phyloP scores from a whole-genome alignment of 2,888 invertebrate species.

The Eupithecia tripunctaria region DNA sequence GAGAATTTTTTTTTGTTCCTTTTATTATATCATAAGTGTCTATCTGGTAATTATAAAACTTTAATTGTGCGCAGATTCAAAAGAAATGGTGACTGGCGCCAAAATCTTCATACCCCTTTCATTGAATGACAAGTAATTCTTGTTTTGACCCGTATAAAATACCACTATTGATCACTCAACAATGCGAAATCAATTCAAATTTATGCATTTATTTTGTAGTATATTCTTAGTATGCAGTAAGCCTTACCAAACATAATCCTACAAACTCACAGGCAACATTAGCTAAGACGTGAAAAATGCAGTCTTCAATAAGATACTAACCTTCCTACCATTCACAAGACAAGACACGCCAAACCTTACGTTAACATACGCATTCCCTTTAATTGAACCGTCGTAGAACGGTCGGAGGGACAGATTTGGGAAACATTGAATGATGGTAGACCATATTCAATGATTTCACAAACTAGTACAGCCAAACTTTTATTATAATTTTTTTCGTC shows the following conservation, averaged over 20 bases:
- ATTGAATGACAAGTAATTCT: background rate
- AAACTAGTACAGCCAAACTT: conserved; percentile 20
- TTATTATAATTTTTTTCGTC: background rate
- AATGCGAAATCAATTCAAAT: background rate
- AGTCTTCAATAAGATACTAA: conserved; percentile 81
- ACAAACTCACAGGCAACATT: conserved; percentile 69
- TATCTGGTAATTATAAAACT: too few relatives aligned
- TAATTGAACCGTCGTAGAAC: background rate
- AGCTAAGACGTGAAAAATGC: conserved; percentile 78
- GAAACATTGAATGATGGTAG: conserved; percentile 9
- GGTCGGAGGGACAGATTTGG: background rate
- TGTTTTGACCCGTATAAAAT: background rate
- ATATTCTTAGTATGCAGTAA: conserved; percentile 55
- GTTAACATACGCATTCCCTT: conserved; percentile 23
- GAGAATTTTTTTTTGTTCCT: too few relatives aligned
- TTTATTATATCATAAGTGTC: too few relatives aligned
- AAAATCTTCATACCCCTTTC: background rate
- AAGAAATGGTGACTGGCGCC: too few relatives aligned
- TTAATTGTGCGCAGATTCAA: too few relatives aligned
- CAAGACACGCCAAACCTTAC: conserved; percentile 69
- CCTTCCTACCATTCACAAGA: conserved; percentile 66
- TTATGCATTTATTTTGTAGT: conserved; percentile 25
- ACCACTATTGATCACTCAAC: background rate
- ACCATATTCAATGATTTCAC: conserved; percentile 8
- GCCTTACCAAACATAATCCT: conserved; percentile 62